Evolutionary conservation across 1,140 invertebrate species (phyloP).

Genomic region (Vollenhovia emeryi): DNA sequence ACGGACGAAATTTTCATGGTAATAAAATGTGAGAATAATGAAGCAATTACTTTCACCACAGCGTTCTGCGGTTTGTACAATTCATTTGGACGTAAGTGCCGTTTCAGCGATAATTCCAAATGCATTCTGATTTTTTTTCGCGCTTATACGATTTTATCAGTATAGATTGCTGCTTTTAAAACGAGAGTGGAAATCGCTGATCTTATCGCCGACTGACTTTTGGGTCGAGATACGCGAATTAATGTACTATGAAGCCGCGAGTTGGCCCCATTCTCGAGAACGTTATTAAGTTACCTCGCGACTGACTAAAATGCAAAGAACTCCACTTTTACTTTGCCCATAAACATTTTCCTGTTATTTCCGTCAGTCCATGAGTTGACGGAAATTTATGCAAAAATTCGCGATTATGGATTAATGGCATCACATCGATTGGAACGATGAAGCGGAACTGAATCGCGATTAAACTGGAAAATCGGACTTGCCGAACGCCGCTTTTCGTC

Average conservation of each 20-base stretch:
- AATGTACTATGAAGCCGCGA: conserved; percentile 18
- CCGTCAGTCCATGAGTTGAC: neutral
- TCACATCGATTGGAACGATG: neutral
- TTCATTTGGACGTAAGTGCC: conserved; percentile 4
- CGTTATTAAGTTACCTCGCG: neutral
- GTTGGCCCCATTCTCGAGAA: neutral
- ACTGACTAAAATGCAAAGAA: neutral
- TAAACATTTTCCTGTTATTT: neutral
- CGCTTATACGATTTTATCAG: neutral
- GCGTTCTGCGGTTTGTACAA: conserved; percentile 3
- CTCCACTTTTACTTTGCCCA: neutral
- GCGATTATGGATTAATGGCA: neutral
- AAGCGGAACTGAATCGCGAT: neutral
- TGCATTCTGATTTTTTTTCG: conserved; percentile 5
- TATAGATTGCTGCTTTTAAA: neutral
- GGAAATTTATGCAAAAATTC: neutral
- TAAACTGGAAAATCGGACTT: neutral
- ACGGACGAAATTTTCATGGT: conserved; percentile 8
- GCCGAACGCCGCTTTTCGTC: neutral
- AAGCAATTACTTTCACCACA: conserved; percentile 40
- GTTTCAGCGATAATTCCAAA: neutral
- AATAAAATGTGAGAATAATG: conserved; percentile 42
- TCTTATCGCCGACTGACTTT: neutral
- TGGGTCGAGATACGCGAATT: conserved; percentile 3
- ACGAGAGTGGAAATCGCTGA: neutral